phyloP scores from a whole-genome alignment of 2,113 vertebrate genomes.

The Phylloscopus trochilus region DNA sequence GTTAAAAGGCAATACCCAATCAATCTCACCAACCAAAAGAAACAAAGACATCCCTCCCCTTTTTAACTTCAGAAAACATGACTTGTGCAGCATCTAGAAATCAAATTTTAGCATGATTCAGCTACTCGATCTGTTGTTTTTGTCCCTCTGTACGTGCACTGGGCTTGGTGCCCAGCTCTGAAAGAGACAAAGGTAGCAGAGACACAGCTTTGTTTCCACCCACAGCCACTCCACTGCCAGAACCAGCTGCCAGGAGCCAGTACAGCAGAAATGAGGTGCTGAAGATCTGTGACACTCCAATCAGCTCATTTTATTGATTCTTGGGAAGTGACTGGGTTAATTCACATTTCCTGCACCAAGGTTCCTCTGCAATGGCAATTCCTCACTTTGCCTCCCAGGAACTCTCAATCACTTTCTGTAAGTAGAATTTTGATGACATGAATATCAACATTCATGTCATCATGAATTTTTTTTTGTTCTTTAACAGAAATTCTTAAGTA shows the following conservation, averaged over 20 bases:
- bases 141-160: not conserved
- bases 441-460: too few relatives aligned
- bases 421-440: not conserved
- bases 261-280: not conserved
- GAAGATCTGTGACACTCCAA: not conserved
- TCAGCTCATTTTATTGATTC: not conserved
- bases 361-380: not conserved
- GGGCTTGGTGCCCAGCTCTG: not conserved
- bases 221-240: not conserved
- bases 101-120: not conserved
- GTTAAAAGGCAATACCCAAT: not conserved
- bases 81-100: not conserved
- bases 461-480: too few relatives aligned
- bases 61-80: not conserved
- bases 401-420: not conserved
- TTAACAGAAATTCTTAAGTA: not conserved
- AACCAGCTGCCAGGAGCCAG: not conserved
- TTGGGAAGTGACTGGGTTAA: not conserved
- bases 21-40: not conserved
- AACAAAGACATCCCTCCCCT: not conserved
- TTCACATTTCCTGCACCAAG: not conserved
- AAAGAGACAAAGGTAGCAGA: not conserved
- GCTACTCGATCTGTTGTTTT: not conserved
- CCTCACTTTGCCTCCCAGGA: not conserved
- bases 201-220: not conserved